These are phyloP conservation scores for Rattus rattus DNA, from an alignment of 2,113 vertebrate genomes.

Conservation along the genomic window DNA sequence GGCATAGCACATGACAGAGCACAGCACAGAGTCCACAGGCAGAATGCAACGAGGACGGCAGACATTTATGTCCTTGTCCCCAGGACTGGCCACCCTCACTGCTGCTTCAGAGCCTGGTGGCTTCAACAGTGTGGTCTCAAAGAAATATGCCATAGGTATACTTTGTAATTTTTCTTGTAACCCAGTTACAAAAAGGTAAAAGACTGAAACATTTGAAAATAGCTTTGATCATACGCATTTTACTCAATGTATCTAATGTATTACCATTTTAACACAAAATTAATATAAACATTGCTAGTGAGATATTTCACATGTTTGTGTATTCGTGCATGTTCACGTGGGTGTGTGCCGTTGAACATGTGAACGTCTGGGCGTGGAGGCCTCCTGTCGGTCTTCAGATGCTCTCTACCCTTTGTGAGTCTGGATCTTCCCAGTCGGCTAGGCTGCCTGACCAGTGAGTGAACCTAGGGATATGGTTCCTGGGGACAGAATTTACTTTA, in stretches of 20 bases:
- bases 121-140: neutral
- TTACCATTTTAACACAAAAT: neutral
- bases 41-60: too few relatives aligned
- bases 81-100: neutral
- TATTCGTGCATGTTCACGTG: neutral
- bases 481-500: neutral
- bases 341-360: neutral
- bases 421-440: neutral
- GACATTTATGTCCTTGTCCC: neutral
- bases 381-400: neutral
- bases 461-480: too few relatives aligned
- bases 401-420: neutral
- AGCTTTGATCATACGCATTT: slow-evolving; percentile 2
- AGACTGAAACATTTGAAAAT: neutral
- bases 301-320: neutral
- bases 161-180: neutral
- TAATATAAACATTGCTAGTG: neutral
- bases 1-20: rapidly evolving
- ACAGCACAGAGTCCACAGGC: neutral
- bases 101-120: neutral
- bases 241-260: neutral
- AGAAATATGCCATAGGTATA: neutral
- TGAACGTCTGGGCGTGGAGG: neutral
- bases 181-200: neutral
- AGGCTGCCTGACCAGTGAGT: neutral